A percentile compares a stretch with the other conserved stretches of the same genome.
Evolutionary conservation across 2,888 invertebrate species (phyloP).

Genomic region (Drosophila setosimentum): DNA sequence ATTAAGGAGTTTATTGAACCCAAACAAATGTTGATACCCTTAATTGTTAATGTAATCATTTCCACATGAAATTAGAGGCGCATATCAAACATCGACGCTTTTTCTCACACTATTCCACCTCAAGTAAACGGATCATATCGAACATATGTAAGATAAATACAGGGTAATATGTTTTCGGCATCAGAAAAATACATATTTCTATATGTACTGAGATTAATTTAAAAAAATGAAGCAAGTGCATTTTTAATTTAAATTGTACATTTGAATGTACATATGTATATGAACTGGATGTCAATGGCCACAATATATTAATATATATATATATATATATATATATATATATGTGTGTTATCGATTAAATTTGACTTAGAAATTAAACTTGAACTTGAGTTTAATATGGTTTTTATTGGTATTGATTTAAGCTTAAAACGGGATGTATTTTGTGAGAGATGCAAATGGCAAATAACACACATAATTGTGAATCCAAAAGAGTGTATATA

Average conservation of each 20-base stretch:
- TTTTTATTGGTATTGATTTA: background rate
- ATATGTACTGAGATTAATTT: background rate
- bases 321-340: background rate
- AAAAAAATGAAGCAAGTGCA: constrained; percentile 4
- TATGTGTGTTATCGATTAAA: constrained; percentile 1
- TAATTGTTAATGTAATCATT: background rate
- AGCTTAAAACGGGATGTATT: background rate
- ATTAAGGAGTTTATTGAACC: constrained; percentile 46
- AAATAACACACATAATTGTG: background rate
- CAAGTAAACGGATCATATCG: background rate
- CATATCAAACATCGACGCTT: background rate
- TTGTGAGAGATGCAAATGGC: background rate
- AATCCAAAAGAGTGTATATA: background rate
- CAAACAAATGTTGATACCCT: constrained; percentile 14
- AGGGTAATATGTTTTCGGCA: constrained; percentile 9
- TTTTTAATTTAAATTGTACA: constrained; percentile 21
- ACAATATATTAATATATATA: background rate
- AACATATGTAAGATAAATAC: background rate
- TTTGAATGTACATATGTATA: constrained; percentile 25
- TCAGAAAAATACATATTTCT: background rate
- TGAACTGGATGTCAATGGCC: constrained; percentile 35
- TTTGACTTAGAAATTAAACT: constrained; percentile 1
- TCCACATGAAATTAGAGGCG: background rate
- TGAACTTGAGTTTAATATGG: background rate
- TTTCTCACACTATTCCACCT: background rate